phyloP scores from a whole-genome alignment of 2,113 vertebrate species.

The Ictidomys tridecemlineatus region DNA sequence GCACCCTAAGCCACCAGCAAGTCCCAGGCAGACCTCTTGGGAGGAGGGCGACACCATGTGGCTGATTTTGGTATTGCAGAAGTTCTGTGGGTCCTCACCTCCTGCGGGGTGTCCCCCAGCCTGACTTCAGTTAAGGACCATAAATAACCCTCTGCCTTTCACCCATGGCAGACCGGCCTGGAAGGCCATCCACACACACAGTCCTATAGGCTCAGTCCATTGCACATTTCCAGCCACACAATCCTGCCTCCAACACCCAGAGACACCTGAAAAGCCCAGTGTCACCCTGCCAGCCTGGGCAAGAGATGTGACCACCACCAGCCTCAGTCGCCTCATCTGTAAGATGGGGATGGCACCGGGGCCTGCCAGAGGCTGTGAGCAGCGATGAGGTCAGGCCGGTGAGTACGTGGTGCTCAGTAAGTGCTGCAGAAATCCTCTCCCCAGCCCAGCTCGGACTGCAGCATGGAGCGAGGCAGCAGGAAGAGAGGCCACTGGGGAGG shows the following conservation, averaged over 20 bases:
- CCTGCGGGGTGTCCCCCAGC: background rate
- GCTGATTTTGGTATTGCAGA: slow-evolving; percentile 42
- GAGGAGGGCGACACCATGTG: slow-evolving; percentile 63
- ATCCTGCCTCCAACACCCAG: background rate
- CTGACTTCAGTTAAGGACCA: background rate
- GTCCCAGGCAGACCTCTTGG: background rate
- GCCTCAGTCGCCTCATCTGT: background rate
- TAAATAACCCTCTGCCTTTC: background rate
- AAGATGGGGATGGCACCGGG: background rate
- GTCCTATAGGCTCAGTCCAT: background rate
- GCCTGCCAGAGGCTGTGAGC: background rate
- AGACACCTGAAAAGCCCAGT: background rate
- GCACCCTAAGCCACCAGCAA: background rate
- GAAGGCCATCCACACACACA: background rate
- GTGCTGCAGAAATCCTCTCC: background rate
- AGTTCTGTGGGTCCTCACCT: background rate
- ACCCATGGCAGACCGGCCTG: background rate
- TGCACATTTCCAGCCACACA: background rate
- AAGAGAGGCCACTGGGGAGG: background rate
- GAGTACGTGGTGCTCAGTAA: background rate
- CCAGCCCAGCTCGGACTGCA: background rate
- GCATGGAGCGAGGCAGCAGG: background rate
- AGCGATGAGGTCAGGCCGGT: background rate
- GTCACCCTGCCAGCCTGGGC: background rate
- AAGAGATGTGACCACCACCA: background rate